Base-by-base conservation (phyloP, 2,113 vertebrate species). In the Solea solea region DNA sequence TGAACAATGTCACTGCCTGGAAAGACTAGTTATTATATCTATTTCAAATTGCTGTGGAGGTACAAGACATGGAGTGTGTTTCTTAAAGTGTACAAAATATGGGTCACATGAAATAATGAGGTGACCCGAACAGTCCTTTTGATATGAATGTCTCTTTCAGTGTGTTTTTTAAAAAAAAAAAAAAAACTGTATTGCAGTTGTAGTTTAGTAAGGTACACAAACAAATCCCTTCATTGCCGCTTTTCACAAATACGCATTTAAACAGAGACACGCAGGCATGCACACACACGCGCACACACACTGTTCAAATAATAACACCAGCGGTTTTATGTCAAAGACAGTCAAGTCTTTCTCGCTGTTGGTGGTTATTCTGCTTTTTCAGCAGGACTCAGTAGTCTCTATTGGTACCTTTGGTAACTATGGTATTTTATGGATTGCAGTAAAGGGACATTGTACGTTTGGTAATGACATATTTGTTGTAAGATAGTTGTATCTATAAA, bases 181-280 rank as follows among this genome's bases (percentile, higher is more conserved):
- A 34, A 21, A 21, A 49, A 76, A 85, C 88, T 90, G 84, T 90
- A 90, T 81, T 85, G 77, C 86, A 86, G 83, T 88, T 89, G 89
- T 92, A 90, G 90, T 88, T 89, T 91, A 91, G 90, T 85, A 91
- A 89, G 91, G 91, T 92, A 92, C 91, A 92, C 80, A 74, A 76
- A 84, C 74, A 74, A 85, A 84, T 79, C 81, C 83, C 81, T 86
- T 81, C 66, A 72, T 86, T 89, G 75, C 77, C 63, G 34, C 69
- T 78, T 80, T 76, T 69, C 50, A 81, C 51, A 60, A 42, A 67
- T 7, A 70, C n/a, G 8, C 58, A 58, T 11, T n/a, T 4, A 54
- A 21, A 57, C 50, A 70, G 50, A 57, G 9, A 54, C 2, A 67
- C 49, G 42, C 52, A 64, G 9, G 16, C 51, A 46, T 27, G 66